Percentiles rank a stretch among this genome's conserved stretches.
Evolutionary conservation across 2,797 vertebrate genomes (phyloP).

Genomic region (Semaprochilodus insignis): DNA sequence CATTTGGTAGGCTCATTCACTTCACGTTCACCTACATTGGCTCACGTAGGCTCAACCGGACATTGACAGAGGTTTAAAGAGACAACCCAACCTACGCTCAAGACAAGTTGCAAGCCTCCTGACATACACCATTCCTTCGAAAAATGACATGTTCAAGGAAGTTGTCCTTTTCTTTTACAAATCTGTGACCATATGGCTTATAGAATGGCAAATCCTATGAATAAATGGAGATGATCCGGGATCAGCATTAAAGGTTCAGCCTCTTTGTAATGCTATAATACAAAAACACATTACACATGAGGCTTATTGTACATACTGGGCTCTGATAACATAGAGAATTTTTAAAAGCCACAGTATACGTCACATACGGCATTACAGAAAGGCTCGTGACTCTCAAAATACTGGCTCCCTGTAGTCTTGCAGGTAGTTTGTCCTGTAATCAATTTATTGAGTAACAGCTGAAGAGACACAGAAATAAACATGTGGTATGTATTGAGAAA

Average conservation of each 20-base stretch:
- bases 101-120: slow-evolving; percentile 5
- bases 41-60: slow-evolving; percentile 61
- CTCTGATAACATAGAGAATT: neutral
- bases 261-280: neutral
- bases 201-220: neutral
- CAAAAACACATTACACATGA: neutral
- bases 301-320: neutral
- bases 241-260: slow-evolving; percentile 4
- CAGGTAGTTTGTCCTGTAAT: neutral
- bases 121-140: slow-evolving; percentile 13
- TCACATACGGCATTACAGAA: neutral
- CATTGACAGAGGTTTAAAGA: slow-evolving; percentile 44
- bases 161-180: neutral
- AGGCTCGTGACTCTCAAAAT: neutral
- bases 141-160: neutral
- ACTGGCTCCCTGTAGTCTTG: neutral
- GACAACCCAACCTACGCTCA: slow-evolving; percentile 32
- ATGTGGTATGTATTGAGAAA: no score
- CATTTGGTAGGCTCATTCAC: slow-evolving; percentile 59
- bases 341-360: neutral
- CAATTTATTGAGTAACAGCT: no score
- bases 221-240: neutral
- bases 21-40: slow-evolving; percentile 59
- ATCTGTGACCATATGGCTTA: neutral
- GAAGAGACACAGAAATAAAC: no score